These are phyloP conservation scores for Calyptomena viridis DNA, from an alignment of 2,113 vertebrate genomes.

Conservation along the genomic window DNA sequence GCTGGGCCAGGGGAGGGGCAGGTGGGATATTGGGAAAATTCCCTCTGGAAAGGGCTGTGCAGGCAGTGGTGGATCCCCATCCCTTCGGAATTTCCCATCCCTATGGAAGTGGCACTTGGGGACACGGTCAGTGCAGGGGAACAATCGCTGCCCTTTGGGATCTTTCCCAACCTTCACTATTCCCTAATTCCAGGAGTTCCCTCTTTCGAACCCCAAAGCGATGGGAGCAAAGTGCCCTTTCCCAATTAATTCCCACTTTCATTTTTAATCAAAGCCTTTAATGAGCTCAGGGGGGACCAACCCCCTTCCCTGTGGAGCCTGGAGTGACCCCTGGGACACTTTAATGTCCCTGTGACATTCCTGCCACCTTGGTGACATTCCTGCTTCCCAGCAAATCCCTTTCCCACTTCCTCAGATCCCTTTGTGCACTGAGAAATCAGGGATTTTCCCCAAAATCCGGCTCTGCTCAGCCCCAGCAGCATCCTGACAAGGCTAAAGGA, in stretches of 20 bases:
- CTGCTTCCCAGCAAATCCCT: background rate
- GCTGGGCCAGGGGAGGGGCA: background rate
- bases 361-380: background rate
- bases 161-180: background rate
- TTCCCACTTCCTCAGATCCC: background rate
- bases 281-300: background rate
- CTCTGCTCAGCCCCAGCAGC: background rate
- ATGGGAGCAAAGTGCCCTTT: background rate
- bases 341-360: background rate
- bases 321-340: background rate
- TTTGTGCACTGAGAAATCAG: background rate
- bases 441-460: background rate
- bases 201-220: background rate
- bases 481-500: background rate
- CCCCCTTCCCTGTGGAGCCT: background rate
- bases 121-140: background rate
- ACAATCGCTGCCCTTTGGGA: background rate
- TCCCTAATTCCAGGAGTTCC: background rate
- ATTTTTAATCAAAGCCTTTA: constrained; percentile 2
- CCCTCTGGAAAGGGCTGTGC: background rate
- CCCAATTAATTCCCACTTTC: background rate
- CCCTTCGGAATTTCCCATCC: background rate
- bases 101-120: background rate
- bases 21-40: background rate
- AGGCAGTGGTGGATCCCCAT: background rate